These are phyloP conservation scores for Drymonia ruficornis DNA, from an alignment of 2,888 invertebrate species.

Conservation along the genomic window DNA sequence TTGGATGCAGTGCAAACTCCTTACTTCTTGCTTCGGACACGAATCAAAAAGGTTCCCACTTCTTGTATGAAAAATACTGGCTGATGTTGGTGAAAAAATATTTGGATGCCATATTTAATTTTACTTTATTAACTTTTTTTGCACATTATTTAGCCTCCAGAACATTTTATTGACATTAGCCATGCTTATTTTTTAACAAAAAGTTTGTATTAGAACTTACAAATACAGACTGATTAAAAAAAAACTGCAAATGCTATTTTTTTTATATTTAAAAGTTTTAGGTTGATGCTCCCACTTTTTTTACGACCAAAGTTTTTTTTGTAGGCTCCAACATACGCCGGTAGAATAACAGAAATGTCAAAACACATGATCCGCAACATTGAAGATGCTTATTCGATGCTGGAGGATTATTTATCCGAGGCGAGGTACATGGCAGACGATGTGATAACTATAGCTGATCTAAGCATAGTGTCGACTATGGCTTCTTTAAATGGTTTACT, in stretches of 20 bases:
- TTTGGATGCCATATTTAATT: no score
- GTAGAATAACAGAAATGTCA: constrained; percentile 58
- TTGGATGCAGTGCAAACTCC: neutral
- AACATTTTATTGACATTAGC: no score
- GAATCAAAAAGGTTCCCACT: neutral
- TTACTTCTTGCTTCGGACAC: no score
- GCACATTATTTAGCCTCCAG: no score
- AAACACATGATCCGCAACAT: constrained; percentile 56
- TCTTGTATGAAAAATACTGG: neutral
- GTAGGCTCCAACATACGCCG: constrained; percentile 66
- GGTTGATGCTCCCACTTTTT: no score
- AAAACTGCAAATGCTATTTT: no score
- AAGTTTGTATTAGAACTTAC: no score
- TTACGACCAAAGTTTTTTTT: constrained; percentile 19
- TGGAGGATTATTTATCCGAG: constrained; percentile 64
- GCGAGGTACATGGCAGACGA: constrained; percentile 61
- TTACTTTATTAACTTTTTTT: no score
- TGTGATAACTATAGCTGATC: constrained; percentile 65
- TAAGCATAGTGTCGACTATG: constrained; percentile 62
- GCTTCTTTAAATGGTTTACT: constrained; percentile 59
- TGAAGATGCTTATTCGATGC: constrained; percentile 57
- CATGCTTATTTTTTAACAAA: no score
- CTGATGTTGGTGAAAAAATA: no score
- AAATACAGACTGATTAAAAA: no score
- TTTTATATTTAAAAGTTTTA: no score